Evolutionary conservation across 2,888 invertebrate species (phyloP).

Genomic region (Phengaris arion): DNA sequence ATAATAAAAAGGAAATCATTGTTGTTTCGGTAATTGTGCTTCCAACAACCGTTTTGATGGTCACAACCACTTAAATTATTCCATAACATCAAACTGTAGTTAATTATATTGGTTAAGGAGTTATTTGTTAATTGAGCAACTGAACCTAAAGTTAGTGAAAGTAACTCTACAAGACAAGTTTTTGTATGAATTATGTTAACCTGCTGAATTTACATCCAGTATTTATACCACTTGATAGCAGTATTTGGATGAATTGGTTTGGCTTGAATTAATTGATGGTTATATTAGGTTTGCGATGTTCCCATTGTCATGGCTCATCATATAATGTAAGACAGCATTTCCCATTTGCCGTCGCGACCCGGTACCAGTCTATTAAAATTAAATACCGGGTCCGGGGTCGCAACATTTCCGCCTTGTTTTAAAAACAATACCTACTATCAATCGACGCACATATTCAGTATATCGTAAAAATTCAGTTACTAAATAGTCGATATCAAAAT

Average conservation of each 20-base stretch:
- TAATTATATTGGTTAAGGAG: background rate
- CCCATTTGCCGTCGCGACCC: no score
- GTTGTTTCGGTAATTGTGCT: background rate
- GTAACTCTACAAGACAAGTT: conserved; percentile 33
- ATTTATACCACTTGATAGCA: background rate
- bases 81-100: background rate
- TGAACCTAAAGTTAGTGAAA: conserved; percentile 35
- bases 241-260: background rate
- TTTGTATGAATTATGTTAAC: conserved; percentile 24
- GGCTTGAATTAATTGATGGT: conserved; percentile 16
- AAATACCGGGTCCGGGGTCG: no score
- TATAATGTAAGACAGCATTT: no score
- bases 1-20: background rate
- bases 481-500: no score
- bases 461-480: no score
- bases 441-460: no score
- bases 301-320: conserved; percentile 1
- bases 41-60: background rate
- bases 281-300: background rate
- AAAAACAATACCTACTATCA: no score
- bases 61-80: background rate
- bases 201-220: background rate
- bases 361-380: no score
- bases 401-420: no score
- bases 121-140: background rate